Base-by-base conservation (phyloP, 2,797 vertebrate genomes). In the Propithecus deckenii region DNA sequence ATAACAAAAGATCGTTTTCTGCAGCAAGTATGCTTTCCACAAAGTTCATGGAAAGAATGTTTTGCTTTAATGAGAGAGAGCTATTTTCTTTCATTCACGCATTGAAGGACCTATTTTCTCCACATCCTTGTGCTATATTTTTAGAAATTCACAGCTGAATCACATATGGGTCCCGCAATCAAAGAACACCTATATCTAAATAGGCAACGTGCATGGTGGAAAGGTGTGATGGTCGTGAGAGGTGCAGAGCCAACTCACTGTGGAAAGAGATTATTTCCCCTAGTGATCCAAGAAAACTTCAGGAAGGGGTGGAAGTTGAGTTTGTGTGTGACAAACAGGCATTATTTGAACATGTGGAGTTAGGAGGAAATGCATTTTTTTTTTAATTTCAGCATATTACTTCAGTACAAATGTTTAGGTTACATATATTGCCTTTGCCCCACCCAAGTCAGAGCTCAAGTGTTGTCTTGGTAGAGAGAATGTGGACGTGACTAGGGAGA, bases 21-120 rank as follows among this genome's bases (percentile, higher is more conserved):
- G 32, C n/a, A 88, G 18, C 63, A 90, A 95, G 85, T 96, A 74
- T 9, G 25, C 41, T 95, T 86, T 74, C 15, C 50, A 81, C 17
- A 81, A 96, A 76, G 46, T 63, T 91, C 72, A 69, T 41, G 48
- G n/a, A 61, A 86, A 89, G 11, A 86, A 50, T 57, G 8, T 67
- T 86, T 76, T 22, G 14, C 75, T 78, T 89, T 61, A 78, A 63
- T 84, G 80, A 85, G 2, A 50, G 9, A 71, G 5, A 95, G 57
- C 14, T 75, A 67, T 75, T 89, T 80, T 71, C 22, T 48, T 95
- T 74, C 17, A 79, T 76, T 93, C n/a, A 76, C 30, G 74, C 67
- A 46, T 28, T 69, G 35, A 94, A 76, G 25, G 55, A 86, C 23
- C 30, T 87, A 14, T 88, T 63, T 85, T 79, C 55, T 88, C 30